Base-by-base conservation (phyloP, 2,113 vertebrate genomes). In the Datnioides undecimradiatus region DNA sequence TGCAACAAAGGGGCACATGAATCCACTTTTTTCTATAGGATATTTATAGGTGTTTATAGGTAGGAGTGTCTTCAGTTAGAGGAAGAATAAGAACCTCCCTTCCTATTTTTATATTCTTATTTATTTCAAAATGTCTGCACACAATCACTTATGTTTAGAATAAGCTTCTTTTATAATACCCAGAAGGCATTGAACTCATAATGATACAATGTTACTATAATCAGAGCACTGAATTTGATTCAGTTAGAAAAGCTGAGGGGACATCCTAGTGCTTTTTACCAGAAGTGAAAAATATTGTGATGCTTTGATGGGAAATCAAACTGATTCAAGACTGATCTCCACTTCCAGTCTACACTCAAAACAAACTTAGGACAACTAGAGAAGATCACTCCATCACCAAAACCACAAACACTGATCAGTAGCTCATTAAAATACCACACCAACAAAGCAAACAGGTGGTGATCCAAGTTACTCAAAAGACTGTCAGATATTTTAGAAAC, bases 381-480 rank as follows among this genome's bases (percentile, higher is more conserved):
- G 55, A 29, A 34, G 23, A 75, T 72, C 14, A 27, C 51, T 71
- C 76, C n/a, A 65, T 48, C 38, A 51, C 63, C 71, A 43, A 6
- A 67, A 69, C 21, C 59, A 66, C 40, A 76, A 60, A 65, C 40
- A 77, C 43, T 71, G 68, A 62, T 36, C 55, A 69, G 63, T 65
- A 40, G 69, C 49, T 73, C 71, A 83, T 64, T 79, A 58, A 58
- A 68, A 36, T 67, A 60, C 34, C 78, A 68, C 54, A 82, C 60
- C 57, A 83, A 51, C 76, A 87, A 68, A 90, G 25, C 13, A 68
- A 72, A 85, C 34, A 12, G 1, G 29, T 12, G 71, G 59, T n/a
- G 63, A 76, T 75, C 80, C 27, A 75, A 72, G 73, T 84, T 85
- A 41, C 59, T 74, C 36, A 81, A 16, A 83, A 73, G 60, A 82